Evolutionary conservation across 2,113 vertebrate species (phyloP).

Genomic region (Passer domesticus): DNA sequence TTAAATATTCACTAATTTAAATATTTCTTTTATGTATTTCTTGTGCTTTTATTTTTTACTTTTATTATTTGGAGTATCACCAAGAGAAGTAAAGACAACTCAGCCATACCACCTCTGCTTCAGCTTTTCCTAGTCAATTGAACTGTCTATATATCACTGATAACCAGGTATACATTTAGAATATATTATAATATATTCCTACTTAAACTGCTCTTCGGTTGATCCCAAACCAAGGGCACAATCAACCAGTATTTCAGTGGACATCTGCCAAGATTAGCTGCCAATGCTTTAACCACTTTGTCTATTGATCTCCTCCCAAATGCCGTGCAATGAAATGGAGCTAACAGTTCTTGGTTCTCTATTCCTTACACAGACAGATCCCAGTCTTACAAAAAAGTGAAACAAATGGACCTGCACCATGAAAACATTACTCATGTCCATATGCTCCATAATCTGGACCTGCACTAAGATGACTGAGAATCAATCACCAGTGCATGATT

Average conservation of each 20-base stretch:
- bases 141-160: background rate
- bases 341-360: background rate
- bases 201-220: background rate
- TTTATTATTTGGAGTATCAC: background rate
- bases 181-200: background rate
- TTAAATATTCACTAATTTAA: background rate
- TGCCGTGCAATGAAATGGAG: background rate
- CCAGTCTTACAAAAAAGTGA: background rate
- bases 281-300: background rate
- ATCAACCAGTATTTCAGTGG: background rate
- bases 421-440: background rate
- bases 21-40: background rate
- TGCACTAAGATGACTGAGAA: background rate
- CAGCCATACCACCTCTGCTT: background rate
- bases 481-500: background rate
- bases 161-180: background rate
- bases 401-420: background rate
- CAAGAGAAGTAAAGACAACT: background rate
- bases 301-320: background rate
- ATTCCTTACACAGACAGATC: background rate
- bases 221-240: background rate
- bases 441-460: background rate
- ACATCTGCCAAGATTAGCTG: background rate
- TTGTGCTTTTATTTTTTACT: background rate
- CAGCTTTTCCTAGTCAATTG: background rate